phyloP scores from a whole-genome alignment of 2,888 invertebrate species.

The Ectemnius cavifrons region DNA sequence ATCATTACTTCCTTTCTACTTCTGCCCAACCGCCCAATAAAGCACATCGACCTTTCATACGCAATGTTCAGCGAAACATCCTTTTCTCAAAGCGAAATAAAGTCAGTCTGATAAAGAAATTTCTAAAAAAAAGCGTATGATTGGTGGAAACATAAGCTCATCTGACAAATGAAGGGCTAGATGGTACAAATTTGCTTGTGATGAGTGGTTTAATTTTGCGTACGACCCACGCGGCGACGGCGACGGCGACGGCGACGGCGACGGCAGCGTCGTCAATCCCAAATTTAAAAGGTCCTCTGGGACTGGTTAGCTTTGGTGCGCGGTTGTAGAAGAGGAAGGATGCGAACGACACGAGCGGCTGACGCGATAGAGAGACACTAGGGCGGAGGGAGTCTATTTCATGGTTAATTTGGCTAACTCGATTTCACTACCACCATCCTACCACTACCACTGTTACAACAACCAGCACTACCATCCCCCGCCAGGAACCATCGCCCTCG shows the following conservation, averaged over 20 bases:
- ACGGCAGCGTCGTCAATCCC: conserved; percentile 29
- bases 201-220: conserved; percentile 59
- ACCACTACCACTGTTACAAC: conserved; percentile 25
- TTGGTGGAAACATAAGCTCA: neutral
- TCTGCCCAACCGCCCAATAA: too few species aligned
- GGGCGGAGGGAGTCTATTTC: conserved; percentile 78
- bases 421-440: conserved; percentile 70
- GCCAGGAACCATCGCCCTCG: conserved; percentile 59
- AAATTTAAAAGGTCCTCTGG: conserved; percentile 61
- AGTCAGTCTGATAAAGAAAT: neutral
- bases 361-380: conserved; percentile 71
- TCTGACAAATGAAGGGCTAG: neutral
- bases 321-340: conserved; percentile 56
- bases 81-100: neutral
- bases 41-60: too few species aligned
- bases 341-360: conserved; percentile 67
- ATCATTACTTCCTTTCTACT: too few species aligned
- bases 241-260: too few species aligned
- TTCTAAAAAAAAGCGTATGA: neutral
- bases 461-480: neutral
- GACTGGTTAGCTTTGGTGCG: conserved; percentile 64
- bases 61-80: too few species aligned
- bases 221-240: conserved; percentile 26
- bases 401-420: conserved; percentile 78
- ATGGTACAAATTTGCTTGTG: conserved; percentile 40